Conservation (phyloP, 1,140 invertebrate species). For the Eurosta solidaginis region DNA sequence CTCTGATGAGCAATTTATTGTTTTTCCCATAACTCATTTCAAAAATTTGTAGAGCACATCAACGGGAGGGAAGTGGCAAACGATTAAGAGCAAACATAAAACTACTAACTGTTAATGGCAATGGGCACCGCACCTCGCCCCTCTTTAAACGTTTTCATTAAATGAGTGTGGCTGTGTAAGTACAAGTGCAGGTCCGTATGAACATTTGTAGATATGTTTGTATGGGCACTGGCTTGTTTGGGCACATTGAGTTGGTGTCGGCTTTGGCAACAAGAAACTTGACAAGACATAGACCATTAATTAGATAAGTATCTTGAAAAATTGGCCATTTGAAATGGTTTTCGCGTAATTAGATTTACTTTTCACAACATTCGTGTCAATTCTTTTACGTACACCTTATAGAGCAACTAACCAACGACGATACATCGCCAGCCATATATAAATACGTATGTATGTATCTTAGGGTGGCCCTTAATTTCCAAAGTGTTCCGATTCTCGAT, state of each 20-base stretch:
- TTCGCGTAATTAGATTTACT: conserved; percentile 59
- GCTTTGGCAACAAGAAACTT: conserved; percentile 27
- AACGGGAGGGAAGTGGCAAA: conserved; percentile 20
- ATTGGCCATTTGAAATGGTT: conserved; percentile 57
- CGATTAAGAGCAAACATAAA: conserved; percentile 13
- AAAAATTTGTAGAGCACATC: conserved; percentile 7
- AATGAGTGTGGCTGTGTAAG: not conserved
- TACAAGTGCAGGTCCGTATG: no score
- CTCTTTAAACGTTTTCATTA: not conserved
- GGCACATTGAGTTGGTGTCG: not conserved
- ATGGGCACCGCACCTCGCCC: not conserved
- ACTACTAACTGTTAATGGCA: conserved; percentile 19
- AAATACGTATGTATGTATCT: no score
- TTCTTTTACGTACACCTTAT: not conserved
- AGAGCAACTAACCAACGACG: no score
- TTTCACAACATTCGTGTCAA: conserved; percentile 56
- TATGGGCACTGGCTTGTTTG: not conserved
- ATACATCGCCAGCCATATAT: no score
- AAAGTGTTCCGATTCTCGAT: no score
- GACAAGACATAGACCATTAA: conserved; percentile 42
- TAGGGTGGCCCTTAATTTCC: no score
- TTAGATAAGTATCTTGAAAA: conserved; percentile 59
- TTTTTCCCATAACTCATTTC: conserved; percentile 53
- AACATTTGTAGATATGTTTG: no score
- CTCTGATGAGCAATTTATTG: conserved; percentile 39